Base-by-base conservation (phyloP, 1,140 invertebrate genomes). In the Lucilia sericata region DNA sequence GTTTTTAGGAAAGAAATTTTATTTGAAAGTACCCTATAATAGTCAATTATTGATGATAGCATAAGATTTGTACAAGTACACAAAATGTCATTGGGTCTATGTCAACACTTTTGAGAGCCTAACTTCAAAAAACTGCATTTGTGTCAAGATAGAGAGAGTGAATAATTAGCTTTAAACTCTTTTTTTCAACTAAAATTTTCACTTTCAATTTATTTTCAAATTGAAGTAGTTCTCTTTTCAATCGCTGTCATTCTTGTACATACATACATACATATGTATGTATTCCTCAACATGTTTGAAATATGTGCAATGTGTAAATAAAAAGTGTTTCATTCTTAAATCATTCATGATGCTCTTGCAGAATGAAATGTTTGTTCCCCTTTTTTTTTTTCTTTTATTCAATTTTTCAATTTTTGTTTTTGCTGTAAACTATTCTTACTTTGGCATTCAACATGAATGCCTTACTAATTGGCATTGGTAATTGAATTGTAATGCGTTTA, bases 381-480 rank as follows among this genome's bases (percentile, higher is more conserved):
- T 21, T 70, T 21, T 70, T 25, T 21, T 60, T 7, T 42, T 1
- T 7, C 5, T 42, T n/a, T n/a, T 7, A n/a, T n/a, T n/a, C n/a
- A n/a, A n/a, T n/a, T n/a, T n/a, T n/a, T n/a, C n/a, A n/a, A n/a
- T n/a, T 70, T 70, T 21, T 5, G 21, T 10, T 70, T 9, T 42
- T 42, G 42, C 9, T 42, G 30, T 30, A 76, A 36, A 76, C 34
- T 78, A 78, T 78, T 78, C 30, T 78, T 78, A n/a, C 47, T 34
- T 82, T 82, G 65, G 51, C 65, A 82, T 82, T 82, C 82, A 74
- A 82, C 51, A 70, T 60, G 82, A 82, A 74, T 82, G 76, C 76
- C 42, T 19, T 84, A 82, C 88, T 89, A 89, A 89, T 89, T 89
- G 88, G 88, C 88, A 89, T 89, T 89, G 88, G 87, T 87, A 88